Conservation (phyloP, 2,797 vertebrate species). For the Muscicapa striata region DNA sequence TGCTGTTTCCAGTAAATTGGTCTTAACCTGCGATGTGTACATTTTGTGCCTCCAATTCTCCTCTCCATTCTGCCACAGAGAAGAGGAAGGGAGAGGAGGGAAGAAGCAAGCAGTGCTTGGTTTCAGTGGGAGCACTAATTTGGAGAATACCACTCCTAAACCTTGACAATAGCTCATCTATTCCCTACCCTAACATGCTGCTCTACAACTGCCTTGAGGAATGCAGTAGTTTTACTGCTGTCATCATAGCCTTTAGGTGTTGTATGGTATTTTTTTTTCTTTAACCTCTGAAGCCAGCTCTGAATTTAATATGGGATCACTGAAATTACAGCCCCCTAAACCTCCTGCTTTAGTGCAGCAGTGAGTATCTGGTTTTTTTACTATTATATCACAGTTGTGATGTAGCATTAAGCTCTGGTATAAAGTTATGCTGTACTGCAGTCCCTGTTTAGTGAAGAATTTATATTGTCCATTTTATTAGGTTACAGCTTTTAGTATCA, state of each 20-base stretch:
- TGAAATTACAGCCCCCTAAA: neutral
- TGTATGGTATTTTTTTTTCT: neutral
- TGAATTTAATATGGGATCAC: neutral
- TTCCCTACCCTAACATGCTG: neutral
- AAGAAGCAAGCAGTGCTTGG: neutral
- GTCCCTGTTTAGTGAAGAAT: neutral
- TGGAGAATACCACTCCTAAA: neutral
- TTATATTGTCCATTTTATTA: neutral
- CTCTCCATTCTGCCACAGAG: neutral
- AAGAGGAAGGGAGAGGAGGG: neutral
- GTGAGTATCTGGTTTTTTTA: neutral
- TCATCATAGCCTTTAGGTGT: neutral
- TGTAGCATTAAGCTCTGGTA: neutral
- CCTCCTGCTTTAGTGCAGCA: neutral
- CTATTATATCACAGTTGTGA: neutral
- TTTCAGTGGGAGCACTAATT: neutral
- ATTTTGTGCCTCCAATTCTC: neutral
- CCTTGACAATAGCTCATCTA: neutral
- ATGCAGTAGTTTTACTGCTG: neutral
- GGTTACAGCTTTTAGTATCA: neutral
- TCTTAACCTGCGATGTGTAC: neutral
- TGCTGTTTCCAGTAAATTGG: neutral
- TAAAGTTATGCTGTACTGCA: neutral
- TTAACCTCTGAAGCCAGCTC: neutral
- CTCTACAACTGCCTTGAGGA: neutral